A percentile compares a stretch with the other conserved stretches of the same genome.
phyloP scores from a whole-genome alignment of 2,888 invertebrate genomes.

The Balanococcus diminutus region DNA sequence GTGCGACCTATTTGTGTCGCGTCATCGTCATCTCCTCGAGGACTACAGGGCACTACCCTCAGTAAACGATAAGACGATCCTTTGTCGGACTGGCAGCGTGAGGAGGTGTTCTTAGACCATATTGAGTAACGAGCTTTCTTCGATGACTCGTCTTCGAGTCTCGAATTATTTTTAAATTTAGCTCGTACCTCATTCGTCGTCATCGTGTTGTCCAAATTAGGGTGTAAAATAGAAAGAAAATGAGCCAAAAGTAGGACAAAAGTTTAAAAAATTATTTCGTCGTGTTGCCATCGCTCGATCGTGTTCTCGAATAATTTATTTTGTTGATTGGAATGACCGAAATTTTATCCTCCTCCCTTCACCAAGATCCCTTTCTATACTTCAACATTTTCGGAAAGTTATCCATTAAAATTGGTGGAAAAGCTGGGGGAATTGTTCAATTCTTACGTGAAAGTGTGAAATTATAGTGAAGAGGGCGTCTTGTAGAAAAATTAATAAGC shows the following conservation, averaged over 20 bases:
- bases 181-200: no score
- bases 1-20: slow-evolving; percentile 15
- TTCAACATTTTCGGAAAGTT: no score
- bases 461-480: no score
- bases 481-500: no score
- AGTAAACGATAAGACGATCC: no score
- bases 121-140: not conserved
- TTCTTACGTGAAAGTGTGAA: no score
- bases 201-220: not conserved
- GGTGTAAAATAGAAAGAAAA: not conserved
- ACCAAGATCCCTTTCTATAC: no score
- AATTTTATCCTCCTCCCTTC: not conserved
- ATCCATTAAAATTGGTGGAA: no score
- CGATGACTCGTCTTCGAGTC: not conserved
- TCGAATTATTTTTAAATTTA: not conserved
- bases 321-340: not conserved
- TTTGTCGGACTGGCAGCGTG: no score
- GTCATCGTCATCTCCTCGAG: not conserved
- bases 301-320: not conserved
- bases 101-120: not conserved
- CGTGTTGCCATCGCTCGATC: not conserved
- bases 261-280: not conserved
- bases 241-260: not conserved
- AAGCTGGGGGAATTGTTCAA: no score
- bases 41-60: no score